Evolutionary conservation across 2,113 vertebrate genomes (phyloP), one percentile per base, ranked within the genome.

Genomic region (Phylloscopus trochilus): DNA sequence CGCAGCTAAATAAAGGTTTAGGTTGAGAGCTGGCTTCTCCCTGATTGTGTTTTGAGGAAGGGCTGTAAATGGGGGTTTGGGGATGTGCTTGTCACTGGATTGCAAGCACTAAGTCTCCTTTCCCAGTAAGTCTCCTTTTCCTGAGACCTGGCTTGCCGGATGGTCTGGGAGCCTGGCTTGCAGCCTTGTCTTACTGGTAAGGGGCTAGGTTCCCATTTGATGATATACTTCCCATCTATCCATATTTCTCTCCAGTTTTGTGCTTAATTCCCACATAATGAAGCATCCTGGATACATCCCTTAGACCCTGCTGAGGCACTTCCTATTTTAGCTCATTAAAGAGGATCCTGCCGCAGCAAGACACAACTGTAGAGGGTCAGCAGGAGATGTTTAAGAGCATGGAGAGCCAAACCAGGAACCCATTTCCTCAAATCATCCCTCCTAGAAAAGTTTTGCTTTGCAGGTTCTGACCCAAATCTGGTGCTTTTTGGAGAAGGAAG

Each of bases 1-100:
- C 0, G 2, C 72, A 77, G 90, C 90, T 94, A 94, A 95, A 96
- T 93, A 90, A 92, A 95, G 51, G 78, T 47, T 94, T 86, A 83
- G 47, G 51, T 79, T 74, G 63, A 66, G 55, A 66, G 30, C 46
- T 63, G 83, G 15, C 41, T 67, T 77, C 66, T 90, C 68, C 78
- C 39, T 21, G 68, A 18, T 60, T 30, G 47, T 52, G 15, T 52
- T 73, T 80, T 20, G 35, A 68, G 59, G 63, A 85, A 83, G 49
- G 58, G 46, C 28, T 82, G 13, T 12, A 12, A 9, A 8, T 3
- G 0, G 27, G 49, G 46, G 37, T 28, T 35, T 76, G 56, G 46
- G 55, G 53, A 9, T 87, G 39, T 47, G 26, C 66, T 72, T 75
- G 41, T 22, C 4, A 3, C 26, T 63, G 74, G 24, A 20, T 3